A percentile compares a stretch with the other conserved stretches of the same genome.
Conservation (phyloP, 1,140 invertebrate species). For the Halesus radiatus region DNA sequence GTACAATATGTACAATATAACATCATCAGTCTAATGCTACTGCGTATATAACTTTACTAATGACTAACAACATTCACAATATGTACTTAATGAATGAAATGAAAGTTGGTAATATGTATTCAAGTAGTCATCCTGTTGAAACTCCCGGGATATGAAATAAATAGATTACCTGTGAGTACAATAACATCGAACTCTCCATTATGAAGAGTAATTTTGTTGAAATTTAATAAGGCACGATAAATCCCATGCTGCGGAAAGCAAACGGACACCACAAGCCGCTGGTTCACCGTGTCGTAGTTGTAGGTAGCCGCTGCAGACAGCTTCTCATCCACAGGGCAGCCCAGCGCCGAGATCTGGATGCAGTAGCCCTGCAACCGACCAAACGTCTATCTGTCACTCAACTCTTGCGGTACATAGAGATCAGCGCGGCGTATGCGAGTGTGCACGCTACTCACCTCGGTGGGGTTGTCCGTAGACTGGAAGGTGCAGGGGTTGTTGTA, state of each 20-base stretch:
- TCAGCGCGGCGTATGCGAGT: no score
- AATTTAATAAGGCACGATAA: constrained; percentile 86
- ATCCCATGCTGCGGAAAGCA: constrained; percentile 76
- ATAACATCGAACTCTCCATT: constrained; percentile 95
- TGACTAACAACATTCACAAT: no score
- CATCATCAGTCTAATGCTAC: no score
- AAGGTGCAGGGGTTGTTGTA: constrained; percentile 89
- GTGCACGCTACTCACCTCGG: constrained; percentile 68
- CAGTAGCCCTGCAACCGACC: constrained; percentile 69
- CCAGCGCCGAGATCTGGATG: constrained; percentile 71
- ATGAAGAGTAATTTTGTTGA: constrained; percentile 82
- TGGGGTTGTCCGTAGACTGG: constrained; percentile 75
- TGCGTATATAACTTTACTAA: no score
- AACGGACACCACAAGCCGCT: constrained; percentile 69
- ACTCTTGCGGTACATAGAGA: no score
- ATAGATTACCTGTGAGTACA: constrained; percentile 82
- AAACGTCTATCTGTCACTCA: no score
- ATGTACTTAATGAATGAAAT: no score
- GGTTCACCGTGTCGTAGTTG: constrained; percentile 71
- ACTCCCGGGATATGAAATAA: neutral
- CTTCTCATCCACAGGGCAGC: constrained; percentile 66
- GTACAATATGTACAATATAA: no score
- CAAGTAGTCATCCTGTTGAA: no score
- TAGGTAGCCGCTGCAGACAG: constrained; percentile 72
- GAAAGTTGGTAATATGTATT: no score